These are phyloP conservation scores for Lathamus discolor DNA, from an alignment of 2,113 vertebrate genomes.

Conservation along the genomic window DNA sequence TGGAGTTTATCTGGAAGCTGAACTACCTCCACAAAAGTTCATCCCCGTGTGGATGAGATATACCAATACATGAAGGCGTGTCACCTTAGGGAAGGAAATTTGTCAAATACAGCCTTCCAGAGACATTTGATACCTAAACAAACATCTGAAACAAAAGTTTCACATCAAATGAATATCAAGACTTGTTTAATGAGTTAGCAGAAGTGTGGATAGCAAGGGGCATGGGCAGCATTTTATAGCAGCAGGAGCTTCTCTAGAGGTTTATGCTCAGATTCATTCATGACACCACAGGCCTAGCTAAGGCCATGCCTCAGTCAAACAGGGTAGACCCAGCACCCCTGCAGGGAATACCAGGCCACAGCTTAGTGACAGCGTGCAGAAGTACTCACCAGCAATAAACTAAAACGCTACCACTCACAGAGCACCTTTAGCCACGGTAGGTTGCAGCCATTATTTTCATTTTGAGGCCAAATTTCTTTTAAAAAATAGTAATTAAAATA, in stretches of 20 bases:
- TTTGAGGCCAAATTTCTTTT: background rate
- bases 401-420: rapidly evolving
- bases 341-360: background rate
- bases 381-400: background rate
- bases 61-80: background rate
- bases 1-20: background rate
- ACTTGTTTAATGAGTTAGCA: background rate
- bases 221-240: rapidly evolving
- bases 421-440: background rate
- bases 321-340: background rate
- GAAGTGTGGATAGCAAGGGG: background rate
- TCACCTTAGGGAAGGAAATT: rapidly evolving
- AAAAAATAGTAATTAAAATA: background rate
- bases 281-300: rapidly evolving
- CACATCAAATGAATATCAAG: background rate
- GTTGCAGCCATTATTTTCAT: background rate
- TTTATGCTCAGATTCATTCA: background rate
- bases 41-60: rapidly evolving
- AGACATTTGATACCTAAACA: background rate
- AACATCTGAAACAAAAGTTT: background rate
- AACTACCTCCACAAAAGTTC: background rate
- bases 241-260: background rate
- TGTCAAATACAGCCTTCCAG: background rate
- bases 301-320: background rate
- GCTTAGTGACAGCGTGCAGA: rapidly evolving